These are phyloP conservation scores for Paguma larvata DNA, from an alignment of 2,797 vertebrate species.

Conservation along the genomic window DNA sequence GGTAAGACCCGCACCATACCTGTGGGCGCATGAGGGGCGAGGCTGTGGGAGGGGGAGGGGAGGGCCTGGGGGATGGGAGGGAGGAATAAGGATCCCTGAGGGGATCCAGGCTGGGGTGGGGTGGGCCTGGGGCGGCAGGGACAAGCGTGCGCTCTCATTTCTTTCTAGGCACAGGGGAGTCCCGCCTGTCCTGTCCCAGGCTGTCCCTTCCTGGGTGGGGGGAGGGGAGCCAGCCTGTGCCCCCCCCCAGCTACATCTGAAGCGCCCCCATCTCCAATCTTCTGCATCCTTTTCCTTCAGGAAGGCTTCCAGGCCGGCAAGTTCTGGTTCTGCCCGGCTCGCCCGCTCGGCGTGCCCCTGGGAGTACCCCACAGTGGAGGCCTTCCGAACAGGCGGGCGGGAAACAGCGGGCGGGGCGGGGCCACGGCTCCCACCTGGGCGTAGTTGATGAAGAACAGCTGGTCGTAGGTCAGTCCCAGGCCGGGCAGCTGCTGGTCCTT, in stretches of 20 bases:
- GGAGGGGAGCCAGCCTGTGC: not conserved
- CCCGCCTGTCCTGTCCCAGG: not conserved
- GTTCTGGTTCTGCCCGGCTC: not conserved
- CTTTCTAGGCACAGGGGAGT: not conserved
- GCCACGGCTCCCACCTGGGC: constrained; percentile 91
- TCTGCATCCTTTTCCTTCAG: not conserved
- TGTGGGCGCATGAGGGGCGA: constrained; percentile 63
- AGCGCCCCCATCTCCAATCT: not conserved
- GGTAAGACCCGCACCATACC: constrained; percentile 99
- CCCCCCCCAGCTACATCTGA: accelerated
- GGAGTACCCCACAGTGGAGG: accelerated
- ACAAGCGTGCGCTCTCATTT: accelerated
- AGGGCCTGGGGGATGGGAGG: accelerated
- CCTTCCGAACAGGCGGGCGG: accelerated
- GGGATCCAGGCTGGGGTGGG: accelerated
- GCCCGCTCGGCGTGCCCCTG: not conserved
- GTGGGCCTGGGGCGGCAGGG: no score
- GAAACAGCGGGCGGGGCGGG: not conserved
- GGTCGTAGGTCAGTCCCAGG: constrained; percentile 94
- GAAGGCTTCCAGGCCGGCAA: not conserved
- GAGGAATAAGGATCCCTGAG: not conserved
- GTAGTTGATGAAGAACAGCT: constrained; percentile 98
- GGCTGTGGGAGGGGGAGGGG: not conserved
- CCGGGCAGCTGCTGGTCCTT: constrained; percentile 94
- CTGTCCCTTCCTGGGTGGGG: not conserved